Evolutionary conservation across 1,140 invertebrate species (phyloP), one percentile per base, ranked within the genome.

Genomic region (Camponotus vicinus): DNA sequence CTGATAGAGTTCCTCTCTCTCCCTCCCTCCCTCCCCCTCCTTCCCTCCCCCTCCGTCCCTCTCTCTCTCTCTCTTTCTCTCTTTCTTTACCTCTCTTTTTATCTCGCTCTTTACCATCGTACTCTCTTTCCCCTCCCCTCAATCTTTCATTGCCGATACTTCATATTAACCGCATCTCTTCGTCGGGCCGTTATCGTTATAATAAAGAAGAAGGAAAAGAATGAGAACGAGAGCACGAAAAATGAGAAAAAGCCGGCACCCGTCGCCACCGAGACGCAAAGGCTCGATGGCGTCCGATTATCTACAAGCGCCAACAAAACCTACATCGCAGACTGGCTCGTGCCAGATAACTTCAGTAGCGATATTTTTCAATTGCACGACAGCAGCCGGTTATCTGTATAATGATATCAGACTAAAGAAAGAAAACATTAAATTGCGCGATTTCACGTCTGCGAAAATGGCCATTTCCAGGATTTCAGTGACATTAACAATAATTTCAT

Each of bases 131-230:
- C 3, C 2, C 55, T 55, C 42, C 21, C 1, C 57, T 37, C 69
- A 21, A 18, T 18, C 5, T 57, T 61, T 37, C 61, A 59, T 61
- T 67, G 55, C 83, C 87, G 84, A 91, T 90, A 90, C 89, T 87
- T 71, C 61, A 90, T 90, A 91, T 91, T 91, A 91, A 91, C 89
- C 87, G 87, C 87, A 85, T 85, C 87, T 91, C 82, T 83, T 61
- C 84, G 69, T 75, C 89, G 61, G 61, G 69, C 89, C 89, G 85
- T 91, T 91, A 91, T 91, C 89, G 89, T 90, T 88, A 71, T 87
- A 91, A 91, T 89, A 91, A 91, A 91, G 77, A 75, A 91, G 63
- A 42, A 85, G 63, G 37, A 61, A 61, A 57, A 83, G 61, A 88
- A 45, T 40, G 55, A 49, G 67, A 11, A 70, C 52, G 55, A 67